Evolutionary conservation across 1,140 invertebrate genomes (phyloP).

Genomic region (Hyles vespertilio): DNA sequence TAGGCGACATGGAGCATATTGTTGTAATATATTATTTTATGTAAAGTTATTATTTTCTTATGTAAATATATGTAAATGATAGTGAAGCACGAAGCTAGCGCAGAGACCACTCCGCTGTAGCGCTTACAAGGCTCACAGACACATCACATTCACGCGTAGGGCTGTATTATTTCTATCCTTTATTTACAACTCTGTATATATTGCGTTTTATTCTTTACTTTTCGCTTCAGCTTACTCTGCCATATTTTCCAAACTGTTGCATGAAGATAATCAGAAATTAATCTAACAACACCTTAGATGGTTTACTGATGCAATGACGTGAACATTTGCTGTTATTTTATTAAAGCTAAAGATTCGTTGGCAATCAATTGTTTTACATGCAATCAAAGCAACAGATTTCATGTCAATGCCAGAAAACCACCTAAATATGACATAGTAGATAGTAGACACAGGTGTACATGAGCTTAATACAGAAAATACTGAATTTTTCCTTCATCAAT

Average conservation of each 20-base stretch:
- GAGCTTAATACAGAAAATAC: no score
- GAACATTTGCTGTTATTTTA: no score
- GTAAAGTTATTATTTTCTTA: slow-evolving; percentile 30
- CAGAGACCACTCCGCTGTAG: slow-evolving; percentile 33
- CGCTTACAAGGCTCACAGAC: slow-evolving; percentile 20
- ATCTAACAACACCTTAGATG: no score
- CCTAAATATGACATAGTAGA: no score
- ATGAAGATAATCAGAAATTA: neutral
- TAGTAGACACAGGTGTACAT: no score
- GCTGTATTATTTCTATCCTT: neutral
- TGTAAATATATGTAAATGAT: slow-evolving; percentile 30
- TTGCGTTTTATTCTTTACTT: no score
- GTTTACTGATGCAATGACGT: no score
- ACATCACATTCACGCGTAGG: slow-evolving; percentile 16
- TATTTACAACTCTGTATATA: neutral
- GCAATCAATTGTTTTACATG: no score
- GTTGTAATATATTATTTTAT: slow-evolving; percentile 21
- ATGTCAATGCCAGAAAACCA: no score
- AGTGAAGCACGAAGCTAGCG: slow-evolving; percentile 33
- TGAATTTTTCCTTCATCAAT: no score
- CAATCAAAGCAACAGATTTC: no score
- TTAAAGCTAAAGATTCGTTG: no score
- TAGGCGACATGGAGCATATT: slow-evolving; percentile 56
- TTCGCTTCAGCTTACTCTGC: neutral
- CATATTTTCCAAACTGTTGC: neutral